Evolutionary conservation across 2,113 vertebrate species (phyloP).

Genomic region (Phrynosoma blainvillii): DNA sequence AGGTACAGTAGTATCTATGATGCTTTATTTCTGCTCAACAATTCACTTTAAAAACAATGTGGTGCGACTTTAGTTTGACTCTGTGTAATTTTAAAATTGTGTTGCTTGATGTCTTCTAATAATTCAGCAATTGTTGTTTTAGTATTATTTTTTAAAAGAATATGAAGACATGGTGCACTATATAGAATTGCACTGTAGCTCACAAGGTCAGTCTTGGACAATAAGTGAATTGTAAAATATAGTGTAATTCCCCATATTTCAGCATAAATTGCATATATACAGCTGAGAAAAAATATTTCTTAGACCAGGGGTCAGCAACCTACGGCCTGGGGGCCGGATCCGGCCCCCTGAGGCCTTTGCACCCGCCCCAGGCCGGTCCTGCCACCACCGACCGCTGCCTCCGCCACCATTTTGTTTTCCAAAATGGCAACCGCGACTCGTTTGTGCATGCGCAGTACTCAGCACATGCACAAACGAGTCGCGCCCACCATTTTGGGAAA

Average conservation of each 20-base stretch:
- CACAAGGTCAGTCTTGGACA: neutral
- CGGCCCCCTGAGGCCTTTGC: no score
- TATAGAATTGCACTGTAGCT: neutral
- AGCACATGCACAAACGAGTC: no score
- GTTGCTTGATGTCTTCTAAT: neutral
- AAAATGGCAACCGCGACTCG: no score
- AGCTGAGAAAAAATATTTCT: no score
- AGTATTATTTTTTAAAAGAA: neutral
- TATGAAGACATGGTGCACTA: neutral
- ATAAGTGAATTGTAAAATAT: neutral
- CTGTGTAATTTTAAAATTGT: neutral
- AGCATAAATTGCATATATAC: neutral
- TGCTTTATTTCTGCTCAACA: neutral
- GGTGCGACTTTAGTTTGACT: neutral
- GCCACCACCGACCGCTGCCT: no score
- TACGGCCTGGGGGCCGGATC: no score
- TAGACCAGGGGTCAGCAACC: no score
- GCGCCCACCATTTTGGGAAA: no score
- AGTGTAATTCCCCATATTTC: neutral
- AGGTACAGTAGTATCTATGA: slow-evolving; percentile 74
- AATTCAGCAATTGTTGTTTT: neutral
- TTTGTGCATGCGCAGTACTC: no score
- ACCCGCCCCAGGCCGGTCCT: no score
- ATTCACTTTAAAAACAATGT: neutral
- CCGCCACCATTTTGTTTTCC: no score